phyloP scores from a whole-genome alignment of 1,140 invertebrate genomes.

The Zeugodacus cucurbitae region DNA sequence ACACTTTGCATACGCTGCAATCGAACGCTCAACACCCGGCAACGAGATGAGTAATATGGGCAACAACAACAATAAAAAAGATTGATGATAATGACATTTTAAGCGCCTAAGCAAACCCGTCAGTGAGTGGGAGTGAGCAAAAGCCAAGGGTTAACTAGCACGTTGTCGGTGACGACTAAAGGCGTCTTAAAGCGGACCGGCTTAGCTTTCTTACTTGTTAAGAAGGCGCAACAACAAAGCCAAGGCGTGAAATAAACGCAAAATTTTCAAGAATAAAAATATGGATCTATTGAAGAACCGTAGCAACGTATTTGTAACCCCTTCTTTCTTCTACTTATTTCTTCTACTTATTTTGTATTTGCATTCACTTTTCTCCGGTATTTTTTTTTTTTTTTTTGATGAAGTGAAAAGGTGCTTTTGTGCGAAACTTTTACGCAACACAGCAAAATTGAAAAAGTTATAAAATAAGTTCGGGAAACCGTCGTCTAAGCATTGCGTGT shows the following conservation, averaged over 20 bases:
- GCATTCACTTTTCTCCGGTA: background rate
- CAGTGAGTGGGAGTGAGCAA: background rate
- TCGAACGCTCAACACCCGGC: background rate
- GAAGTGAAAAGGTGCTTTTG: background rate
- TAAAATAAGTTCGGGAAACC: background rate
- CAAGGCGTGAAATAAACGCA: background rate
- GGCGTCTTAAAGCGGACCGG: too few relatives aligned
- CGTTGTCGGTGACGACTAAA: background rate
- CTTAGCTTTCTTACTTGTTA: background rate
- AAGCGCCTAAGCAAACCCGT: background rate
- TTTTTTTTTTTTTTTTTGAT: too few relatives aligned
- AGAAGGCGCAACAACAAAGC: background rate
- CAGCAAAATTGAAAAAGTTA: slow-evolving; percentile 11
- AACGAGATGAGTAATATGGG: background rate
- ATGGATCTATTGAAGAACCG: background rate
- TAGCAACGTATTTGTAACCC: background rate
- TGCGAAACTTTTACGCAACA: background rate
- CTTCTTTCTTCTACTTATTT: background rate
- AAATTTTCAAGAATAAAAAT: background rate
- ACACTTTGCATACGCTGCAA: background rate
- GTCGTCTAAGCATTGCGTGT: background rate
- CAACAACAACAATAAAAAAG: background rate
- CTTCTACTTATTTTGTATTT: background rate
- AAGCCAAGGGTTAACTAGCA: background rate
- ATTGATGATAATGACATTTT: slow-evolving; percentile 24